These are phyloP conservation scores for Chloropsis cyanopogon DNA, from an alignment of 2,113 vertebrate species.

Conservation along the genomic window DNA sequence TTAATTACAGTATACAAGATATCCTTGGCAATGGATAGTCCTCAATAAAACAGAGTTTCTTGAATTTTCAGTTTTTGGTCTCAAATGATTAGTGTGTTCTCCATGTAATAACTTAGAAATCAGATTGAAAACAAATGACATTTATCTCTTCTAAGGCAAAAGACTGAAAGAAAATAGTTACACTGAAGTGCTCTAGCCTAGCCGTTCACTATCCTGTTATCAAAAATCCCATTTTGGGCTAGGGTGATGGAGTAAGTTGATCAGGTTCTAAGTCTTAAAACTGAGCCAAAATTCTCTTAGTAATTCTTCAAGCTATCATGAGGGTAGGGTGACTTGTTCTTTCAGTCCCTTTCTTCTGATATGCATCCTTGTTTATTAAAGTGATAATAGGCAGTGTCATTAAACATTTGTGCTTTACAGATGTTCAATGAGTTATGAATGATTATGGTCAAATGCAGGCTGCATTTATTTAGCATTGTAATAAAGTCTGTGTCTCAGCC, in stretches of 20 bases:
- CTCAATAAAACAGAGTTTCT: constrained; percentile 73
- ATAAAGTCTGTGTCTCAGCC: constrained; percentile 60
- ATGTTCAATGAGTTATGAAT: constrained; percentile 61
- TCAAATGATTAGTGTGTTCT: constrained; percentile 71
- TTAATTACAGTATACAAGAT: constrained; percentile 52
- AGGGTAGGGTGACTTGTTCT: constrained; percentile 49
- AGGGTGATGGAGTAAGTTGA: constrained; percentile 61
- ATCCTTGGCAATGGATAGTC: constrained; percentile 73
- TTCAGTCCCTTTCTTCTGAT: constrained; percentile 66
- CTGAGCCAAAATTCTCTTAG: constrained; percentile 77
- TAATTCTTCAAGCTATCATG: constrained; percentile 67
- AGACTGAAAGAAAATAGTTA: constrained; percentile 16
- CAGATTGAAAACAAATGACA: constrained; percentile 61
- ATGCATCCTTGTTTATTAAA: constrained; percentile 72
- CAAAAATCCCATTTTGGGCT: constrained; percentile 26
- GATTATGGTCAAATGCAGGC: constrained; percentile 54
- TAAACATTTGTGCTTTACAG: constrained; percentile 69
- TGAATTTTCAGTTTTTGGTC: constrained; percentile 68
- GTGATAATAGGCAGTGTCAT: constrained; percentile 70
- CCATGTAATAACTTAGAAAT: constrained; percentile 65
- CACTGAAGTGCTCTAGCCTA: constrained; percentile 43
- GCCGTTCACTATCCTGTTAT: constrained; percentile 62
- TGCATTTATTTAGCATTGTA: constrained; percentile 65
- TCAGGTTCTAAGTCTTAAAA: constrained; percentile 66
- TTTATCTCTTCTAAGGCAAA: constrained; percentile 67